Evolutionary conservation across 1,140 invertebrate genomes (phyloP).

Genomic region (Uloborus diversus): DNA sequence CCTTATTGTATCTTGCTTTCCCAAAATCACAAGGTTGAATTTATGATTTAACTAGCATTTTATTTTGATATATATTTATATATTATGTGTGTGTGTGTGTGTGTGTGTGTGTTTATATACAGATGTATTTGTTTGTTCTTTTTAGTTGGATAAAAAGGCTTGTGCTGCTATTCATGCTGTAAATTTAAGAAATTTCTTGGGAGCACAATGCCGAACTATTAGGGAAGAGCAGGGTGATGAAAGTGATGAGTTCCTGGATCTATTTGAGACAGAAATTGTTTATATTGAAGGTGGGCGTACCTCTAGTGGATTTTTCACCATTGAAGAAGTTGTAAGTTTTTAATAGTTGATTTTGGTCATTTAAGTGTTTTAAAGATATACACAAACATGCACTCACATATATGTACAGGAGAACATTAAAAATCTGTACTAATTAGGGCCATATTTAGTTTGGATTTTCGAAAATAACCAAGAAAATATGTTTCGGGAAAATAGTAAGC

Average conservation of each 20-base stretch:
- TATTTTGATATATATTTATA: too few species aligned
- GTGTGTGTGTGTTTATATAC: too few species aligned
- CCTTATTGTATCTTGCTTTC: too few species aligned
- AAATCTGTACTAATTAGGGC: too few species aligned
- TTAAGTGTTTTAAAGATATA: neutral
- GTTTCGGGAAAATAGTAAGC: too few species aligned
- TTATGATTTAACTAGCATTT: too few species aligned
- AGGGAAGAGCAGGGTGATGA: conserved; percentile 97
- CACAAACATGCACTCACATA: neutral
- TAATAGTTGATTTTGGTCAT: neutral
- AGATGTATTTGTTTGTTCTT: conserved; percentile 33
- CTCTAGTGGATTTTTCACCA: conserved; percentile 95
- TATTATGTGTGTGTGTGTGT: too few species aligned
- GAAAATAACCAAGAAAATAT: too few species aligned
- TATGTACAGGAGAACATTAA: too few species aligned
- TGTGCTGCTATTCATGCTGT: conserved; percentile 99
- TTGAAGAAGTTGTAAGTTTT: conserved; percentile 83
- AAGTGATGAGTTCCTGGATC: conserved; percentile 90
- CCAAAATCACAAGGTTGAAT: too few species aligned
- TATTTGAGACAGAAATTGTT: conserved; percentile 92
- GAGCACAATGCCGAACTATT: conserved; percentile 95
- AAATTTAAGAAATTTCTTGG: conserved; percentile 94
- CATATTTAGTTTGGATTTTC: too few species aligned
- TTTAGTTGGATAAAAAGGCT: conserved; percentile 89
- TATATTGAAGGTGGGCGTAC: conserved; percentile 98